Evolutionary conservation across 2,113 vertebrate genomes (phyloP).

Genomic region (Smithornis capensis): DNA sequence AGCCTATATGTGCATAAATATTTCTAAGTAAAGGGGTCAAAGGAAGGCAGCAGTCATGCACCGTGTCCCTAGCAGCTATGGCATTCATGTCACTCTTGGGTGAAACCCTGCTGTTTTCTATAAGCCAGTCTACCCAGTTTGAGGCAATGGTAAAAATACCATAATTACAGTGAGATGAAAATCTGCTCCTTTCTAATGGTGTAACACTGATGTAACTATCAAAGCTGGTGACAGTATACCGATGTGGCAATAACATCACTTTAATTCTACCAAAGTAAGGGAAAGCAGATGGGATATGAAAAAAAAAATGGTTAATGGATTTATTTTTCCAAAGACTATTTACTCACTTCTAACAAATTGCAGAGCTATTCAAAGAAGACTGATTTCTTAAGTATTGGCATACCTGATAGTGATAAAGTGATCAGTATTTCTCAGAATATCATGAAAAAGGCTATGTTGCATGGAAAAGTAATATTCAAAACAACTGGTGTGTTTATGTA

Average conservation of each 20-base stretch:
- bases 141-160: neutral
- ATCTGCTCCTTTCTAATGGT: neutral
- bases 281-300: neutral
- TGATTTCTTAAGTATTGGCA: neutral
- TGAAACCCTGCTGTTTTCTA: neutral
- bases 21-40: neutral
- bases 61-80: neutral
- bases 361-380: neutral
- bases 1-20: neutral
- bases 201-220: neutral
- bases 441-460: neutral
- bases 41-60: neutral
- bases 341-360: neutral
- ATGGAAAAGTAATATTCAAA: neutral
- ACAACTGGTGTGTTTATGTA: neutral
- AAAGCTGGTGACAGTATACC: neutral
- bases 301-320: neutral
- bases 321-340: neutral
- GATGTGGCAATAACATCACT: neutral
- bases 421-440: constrained; percentile 1
- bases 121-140: neutral
- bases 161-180: neutral
- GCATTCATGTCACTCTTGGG: neutral
- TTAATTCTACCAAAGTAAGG: neutral
- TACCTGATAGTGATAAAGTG: neutral